Percentiles rank a stretch among this genome's conserved stretches.
phyloP scores from a whole-genome alignment of 2,888 invertebrate genomes.

The Himalopsyche japonica region DNA sequence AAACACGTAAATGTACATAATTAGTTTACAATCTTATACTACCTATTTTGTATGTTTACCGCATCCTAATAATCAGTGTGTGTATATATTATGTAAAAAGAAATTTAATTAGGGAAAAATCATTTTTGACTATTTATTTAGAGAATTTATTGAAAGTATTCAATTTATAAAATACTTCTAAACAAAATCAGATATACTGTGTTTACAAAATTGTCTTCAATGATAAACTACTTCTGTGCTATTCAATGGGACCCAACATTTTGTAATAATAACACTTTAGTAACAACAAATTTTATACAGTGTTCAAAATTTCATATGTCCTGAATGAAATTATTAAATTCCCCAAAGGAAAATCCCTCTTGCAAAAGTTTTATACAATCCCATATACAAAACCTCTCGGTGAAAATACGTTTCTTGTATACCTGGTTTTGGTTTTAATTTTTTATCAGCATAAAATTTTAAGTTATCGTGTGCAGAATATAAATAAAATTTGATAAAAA shows the following conservation, averaged over 20 bases:
- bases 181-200: not conserved
- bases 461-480: no score
- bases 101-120: not conserved
- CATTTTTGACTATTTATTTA: not conserved
- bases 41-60: not conserved
- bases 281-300: not conserved
- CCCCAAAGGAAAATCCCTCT: not conserved
- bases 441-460: no score
- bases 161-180: not conserved
- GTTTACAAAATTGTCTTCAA: not conserved
- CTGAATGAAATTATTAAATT: no score
- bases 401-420: no score
- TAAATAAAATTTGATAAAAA: no score
- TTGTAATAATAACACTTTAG: not conserved
- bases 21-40: not conserved
- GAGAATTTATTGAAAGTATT: not conserved
- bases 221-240: not conserved
- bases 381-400: no score
- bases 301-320: not conserved
- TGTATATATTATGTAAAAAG: not conserved
- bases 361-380: not conserved
- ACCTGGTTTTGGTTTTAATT: no score
- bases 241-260: not conserved
- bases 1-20: no score
- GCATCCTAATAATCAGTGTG: not conserved